Base-by-base conservation (phyloP, 2,797 vertebrate species). In the Danio jaintianensis region DNA sequence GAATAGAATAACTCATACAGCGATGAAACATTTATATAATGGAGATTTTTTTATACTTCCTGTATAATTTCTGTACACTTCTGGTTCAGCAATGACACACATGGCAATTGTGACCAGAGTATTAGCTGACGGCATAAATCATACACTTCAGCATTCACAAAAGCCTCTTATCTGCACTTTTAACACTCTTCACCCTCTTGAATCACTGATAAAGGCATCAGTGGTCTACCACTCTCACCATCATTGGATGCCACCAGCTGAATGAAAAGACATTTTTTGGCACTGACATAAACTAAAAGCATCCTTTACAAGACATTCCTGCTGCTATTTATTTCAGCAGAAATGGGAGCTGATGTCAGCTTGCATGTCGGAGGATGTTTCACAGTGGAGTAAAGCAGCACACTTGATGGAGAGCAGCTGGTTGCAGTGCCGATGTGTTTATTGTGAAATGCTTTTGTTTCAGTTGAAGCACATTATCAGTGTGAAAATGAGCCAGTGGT, bases 161-260 rank as follows among this genome's bases (percentile, higher is more conserved):
- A 80, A 72, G 48, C 68, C 69, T 80, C 69, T 80, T 55, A 45
- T 9, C 47, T 64, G 78, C 68, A 43, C 68, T 55, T 63, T 64
- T 50, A 6, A 6, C 78, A 64, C 69, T 64, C 50, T 36, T 79
- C 40, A 72, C 59, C 68, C 78, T 56, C 48, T 64, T 56, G 59
- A 64, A 64, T 80, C 16, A 47, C 59, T 38, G 78, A 64, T 72
- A 64, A 63, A 45, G 47, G 6, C 56, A 10, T 11, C 55, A 47
- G 40, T 58, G 77, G 38, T 20, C 18, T 63, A 40, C 59, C 68
- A 18, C 68, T 79, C 69, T 79, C 18, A 62, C 36, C 48, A 45
- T 29, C 56, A 10, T 8, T 63, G 18, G 48, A 66, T 55, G 40
- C 10, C 48, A 63, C 6, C n/a, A 73, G 68, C 47, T 63, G 38